Conservation (phyloP, 2,888 invertebrate genomes). For the Chorisops tibialis region DNA sequence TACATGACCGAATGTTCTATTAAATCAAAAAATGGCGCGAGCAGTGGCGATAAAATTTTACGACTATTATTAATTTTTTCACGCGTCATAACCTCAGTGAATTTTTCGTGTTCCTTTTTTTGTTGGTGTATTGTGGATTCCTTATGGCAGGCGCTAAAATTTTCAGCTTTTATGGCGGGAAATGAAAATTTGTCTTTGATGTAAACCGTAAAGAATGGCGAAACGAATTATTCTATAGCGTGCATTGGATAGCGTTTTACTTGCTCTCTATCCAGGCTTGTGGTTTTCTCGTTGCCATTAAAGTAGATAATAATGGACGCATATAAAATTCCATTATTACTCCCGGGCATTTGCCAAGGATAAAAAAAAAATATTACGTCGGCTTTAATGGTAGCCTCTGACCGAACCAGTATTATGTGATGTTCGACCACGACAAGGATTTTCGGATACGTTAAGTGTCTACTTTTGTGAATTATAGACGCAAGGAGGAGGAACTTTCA, state of each 20-base stretch:
- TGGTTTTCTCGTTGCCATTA: not conserved
- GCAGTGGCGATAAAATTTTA: slow-evolving; percentile 12
- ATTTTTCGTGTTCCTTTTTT: not conserved
- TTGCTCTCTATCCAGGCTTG: not conserved
- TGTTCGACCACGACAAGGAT: no score
- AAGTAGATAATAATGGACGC: slow-evolving; percentile 6
- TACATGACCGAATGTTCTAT: slow-evolving; percentile 1
- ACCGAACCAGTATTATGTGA: no score
- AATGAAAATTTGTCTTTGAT: slow-evolving; percentile 17
- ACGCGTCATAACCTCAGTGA: slow-evolving; percentile 14
- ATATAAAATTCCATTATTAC: slow-evolving; percentile 13
- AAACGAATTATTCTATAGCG: not conserved
- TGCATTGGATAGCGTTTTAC: not conserved
- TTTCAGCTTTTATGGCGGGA: not conserved
- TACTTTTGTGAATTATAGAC: no score
- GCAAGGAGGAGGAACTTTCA: no score
- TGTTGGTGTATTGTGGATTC: slow-evolving; percentile 4
- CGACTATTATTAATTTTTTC: slow-evolving; percentile 21
- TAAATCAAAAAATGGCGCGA: slow-evolving; percentile 9
- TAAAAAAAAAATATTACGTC: not conserved
- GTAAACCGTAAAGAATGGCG: not conserved
- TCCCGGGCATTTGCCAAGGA: not conserved
- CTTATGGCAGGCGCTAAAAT: slow-evolving; percentile 12
- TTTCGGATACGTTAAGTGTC: no score
- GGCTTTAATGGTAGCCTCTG: not conserved